These are phyloP conservation scores for Poeciliopsis prolifica DNA, from an alignment of 2,113 vertebrate species.

Conservation along the genomic window DNA sequence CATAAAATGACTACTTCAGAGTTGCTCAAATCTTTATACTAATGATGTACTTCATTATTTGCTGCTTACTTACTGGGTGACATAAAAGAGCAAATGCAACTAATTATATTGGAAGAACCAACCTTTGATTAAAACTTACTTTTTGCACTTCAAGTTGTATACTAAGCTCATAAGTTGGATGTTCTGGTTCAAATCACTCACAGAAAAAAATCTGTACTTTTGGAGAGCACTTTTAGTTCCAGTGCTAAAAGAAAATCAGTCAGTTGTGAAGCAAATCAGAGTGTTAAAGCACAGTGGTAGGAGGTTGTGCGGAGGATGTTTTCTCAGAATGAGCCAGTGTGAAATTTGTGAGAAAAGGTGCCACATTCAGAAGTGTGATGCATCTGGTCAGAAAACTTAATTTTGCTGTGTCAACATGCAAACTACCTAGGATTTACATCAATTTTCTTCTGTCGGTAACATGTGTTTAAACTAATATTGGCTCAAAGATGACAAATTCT, in stretches of 20 bases:
- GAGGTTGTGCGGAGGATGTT: slow-evolving; percentile 3
- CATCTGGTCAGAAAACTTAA: not conserved
- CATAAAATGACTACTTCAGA: slow-evolving; percentile 20
- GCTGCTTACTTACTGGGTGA: not conserved
- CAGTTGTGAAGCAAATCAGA: not conserved
- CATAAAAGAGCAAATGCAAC: not conserved
- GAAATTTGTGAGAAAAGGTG: slow-evolving; percentile 5
- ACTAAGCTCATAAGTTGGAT: not conserved
- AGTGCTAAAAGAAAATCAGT: not conserved
- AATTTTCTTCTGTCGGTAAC: not conserved
- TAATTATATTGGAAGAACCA: not conserved
- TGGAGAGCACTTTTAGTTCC: not conserved
- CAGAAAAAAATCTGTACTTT: not conserved
- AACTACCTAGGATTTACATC: not conserved
- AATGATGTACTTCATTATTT: slow-evolving; percentile 10
- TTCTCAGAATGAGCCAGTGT: slow-evolving; percentile 9
- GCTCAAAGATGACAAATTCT: not conserved
- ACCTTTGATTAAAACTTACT: not conserved
- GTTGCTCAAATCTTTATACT: slow-evolving; percentile 28
- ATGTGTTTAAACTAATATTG: not conserved
- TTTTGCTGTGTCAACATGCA: not conserved
- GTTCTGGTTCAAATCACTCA: not conserved
- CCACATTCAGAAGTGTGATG: slow-evolving; percentile 2
- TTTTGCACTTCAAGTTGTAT: not conserved
- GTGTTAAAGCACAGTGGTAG: not conserved